Conservation (phyloP, 2,888 invertebrate species). For the Apocheima hispidaria region DNA sequence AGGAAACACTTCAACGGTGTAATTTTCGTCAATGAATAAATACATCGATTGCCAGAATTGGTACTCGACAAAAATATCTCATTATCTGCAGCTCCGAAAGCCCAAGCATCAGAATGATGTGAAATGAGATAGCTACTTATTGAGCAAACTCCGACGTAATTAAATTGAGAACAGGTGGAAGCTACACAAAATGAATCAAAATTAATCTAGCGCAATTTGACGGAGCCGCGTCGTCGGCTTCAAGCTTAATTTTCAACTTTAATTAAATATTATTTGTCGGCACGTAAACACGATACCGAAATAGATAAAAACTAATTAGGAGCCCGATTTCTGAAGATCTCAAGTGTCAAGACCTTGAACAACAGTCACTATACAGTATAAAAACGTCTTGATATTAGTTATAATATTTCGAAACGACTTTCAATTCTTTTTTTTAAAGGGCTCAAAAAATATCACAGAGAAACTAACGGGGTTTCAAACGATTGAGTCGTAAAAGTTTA, state of each 20-base stretch:
- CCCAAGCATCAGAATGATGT: slow-evolving; percentile 63
- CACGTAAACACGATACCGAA: slow-evolving; percentile 49
- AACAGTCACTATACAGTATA: background rate
- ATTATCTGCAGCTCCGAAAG: slow-evolving; percentile 55
- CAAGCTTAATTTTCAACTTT: slow-evolving; percentile 67
- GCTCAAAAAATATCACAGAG: slow-evolving; percentile 13
- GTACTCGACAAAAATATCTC: slow-evolving; percentile 65
- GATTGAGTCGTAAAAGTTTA: slow-evolving; percentile 35
- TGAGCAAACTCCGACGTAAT: slow-evolving; percentile 72
- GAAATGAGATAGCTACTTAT: slow-evolving; percentile 79
- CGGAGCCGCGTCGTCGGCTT: slow-evolving; percentile 65
- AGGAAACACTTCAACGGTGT: background rate
- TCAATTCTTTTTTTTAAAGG: slow-evolving; percentile 19
- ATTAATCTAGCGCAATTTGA: slow-evolving; percentile 80
- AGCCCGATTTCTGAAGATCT: slow-evolving; percentile 25
- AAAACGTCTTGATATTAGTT: background rate
- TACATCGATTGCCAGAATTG: background rate
- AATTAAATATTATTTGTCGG: slow-evolving; percentile 70
- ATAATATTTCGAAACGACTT: background rate
- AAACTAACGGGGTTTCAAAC: slow-evolving; percentile 33
- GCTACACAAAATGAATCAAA: slow-evolving; percentile 79
- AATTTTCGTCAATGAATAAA: slow-evolving; percentile 4
- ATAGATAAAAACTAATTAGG: slow-evolving; percentile 47
- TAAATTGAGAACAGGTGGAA: slow-evolving; percentile 81
- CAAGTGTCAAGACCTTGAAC: slow-evolving; percentile 15